phyloP scores from a whole-genome alignment of 2,888 invertebrate genomes.

The Shargacucullia verbasci region DNA sequence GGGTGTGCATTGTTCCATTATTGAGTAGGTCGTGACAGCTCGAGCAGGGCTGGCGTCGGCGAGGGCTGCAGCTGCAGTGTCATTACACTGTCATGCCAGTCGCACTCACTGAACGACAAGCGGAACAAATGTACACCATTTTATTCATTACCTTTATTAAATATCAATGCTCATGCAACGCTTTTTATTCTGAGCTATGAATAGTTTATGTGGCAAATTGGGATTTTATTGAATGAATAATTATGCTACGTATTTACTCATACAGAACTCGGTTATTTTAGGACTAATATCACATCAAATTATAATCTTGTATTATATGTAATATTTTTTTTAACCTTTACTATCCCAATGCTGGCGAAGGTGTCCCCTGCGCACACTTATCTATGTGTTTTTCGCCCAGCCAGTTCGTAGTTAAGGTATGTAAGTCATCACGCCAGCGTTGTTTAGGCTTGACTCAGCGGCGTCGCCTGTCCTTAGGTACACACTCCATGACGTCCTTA shows the following conservation, averaged over 20 bases:
- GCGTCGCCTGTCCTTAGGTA: too few species aligned
- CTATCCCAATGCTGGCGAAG: too few species aligned
- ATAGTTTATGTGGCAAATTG: slow-evolving; percentile 14
- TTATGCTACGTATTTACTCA: background rate
- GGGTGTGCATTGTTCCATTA: slow-evolving; percentile 80
- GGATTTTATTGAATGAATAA: background rate
- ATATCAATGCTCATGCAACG: slow-evolving; percentile 41
- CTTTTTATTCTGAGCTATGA: slow-evolving; percentile 33
- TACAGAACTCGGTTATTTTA: background rate
- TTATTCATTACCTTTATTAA: slow-evolving; percentile 68
- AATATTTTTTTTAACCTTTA: too few species aligned
- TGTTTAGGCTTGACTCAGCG: too few species aligned
- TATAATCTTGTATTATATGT: too few species aligned
- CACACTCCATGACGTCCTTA: too few species aligned
- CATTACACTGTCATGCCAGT: slow-evolving; percentile 71
- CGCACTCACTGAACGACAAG: slow-evolving; percentile 67
- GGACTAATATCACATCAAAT: background rate
- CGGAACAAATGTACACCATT: slow-evolving; percentile 81
- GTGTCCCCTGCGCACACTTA: too few species aligned
- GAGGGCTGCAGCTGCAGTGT: slow-evolving; percentile 79
- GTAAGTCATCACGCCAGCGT: too few species aligned
- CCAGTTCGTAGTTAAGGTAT: too few species aligned
- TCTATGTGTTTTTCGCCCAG: too few species aligned
- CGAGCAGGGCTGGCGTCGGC: slow-evolving; percentile 55
- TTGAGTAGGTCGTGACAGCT: slow-evolving; percentile 75